Evolutionary conservation across 92 coral and sea anemone genomes (phyloP).

Genomic region (Zoanthus sansibaricus): DNA sequence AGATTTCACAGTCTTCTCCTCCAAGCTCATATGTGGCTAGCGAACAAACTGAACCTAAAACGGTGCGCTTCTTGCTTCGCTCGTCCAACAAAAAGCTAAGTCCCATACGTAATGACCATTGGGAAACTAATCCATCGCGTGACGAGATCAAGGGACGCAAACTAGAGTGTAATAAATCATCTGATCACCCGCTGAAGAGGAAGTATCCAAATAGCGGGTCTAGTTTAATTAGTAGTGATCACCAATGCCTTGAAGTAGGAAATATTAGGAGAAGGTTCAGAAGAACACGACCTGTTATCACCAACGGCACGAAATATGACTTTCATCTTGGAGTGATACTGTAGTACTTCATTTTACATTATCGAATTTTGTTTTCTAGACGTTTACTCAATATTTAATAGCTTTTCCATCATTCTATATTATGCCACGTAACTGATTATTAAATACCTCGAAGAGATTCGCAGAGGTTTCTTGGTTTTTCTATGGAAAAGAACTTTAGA

Average conservation of each 20-base stretch:
- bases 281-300: slow-evolving; percentile 57
- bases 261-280: slow-evolving; percentile 70
- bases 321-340: slow-evolving; percentile 80
- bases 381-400: background rate
- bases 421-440: background rate
- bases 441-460: no score
- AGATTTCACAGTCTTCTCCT: slow-evolving; percentile 44
- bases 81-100: background rate
- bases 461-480: no score
- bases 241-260: slow-evolving; percentile 56
- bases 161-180: slow-evolving; percentile 28
- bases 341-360: slow-evolving; percentile 11
- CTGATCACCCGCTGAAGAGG: slow-evolving; percentile 26
- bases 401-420: background rate
- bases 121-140: slow-evolving; percentile 2
- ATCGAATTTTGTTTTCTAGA: background rate
- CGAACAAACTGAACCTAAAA: slow-evolving; percentile 32
- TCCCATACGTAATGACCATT: background rate
- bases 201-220: slow-evolving; percentile 7
- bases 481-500: no score
- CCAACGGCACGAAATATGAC: slow-evolving; percentile 72
- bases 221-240: background rate
- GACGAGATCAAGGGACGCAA: slow-evolving; percentile 24
- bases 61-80: slow-evolving; percentile 49
- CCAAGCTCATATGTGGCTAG: slow-evolving; percentile 8